Evolutionary conservation across 2,888 invertebrate species (phyloP).

Genomic region (Ochropleura plecta): DNA sequence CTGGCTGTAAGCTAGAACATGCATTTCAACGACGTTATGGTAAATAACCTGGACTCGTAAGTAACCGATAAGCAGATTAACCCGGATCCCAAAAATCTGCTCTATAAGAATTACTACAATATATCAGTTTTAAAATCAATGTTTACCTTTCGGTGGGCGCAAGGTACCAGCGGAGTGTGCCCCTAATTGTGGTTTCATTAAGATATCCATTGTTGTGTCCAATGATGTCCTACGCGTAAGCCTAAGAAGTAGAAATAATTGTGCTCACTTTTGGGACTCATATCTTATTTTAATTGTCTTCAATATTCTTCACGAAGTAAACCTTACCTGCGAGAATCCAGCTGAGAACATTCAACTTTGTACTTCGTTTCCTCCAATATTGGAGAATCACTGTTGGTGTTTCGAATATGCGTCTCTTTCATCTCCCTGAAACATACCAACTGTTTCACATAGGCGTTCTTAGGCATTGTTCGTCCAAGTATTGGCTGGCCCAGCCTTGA

Average conservation of each 20-base stretch:
- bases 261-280: slow-evolving; percentile 1
- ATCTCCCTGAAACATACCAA: slow-evolving; percentile 80
- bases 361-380: slow-evolving; percentile 69
- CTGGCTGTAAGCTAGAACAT: slow-evolving; percentile 64
- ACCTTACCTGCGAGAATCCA: slow-evolving; percentile 76
- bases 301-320: not conserved
- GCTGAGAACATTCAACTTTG: slow-evolving; percentile 71
- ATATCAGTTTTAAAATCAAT: not conserved
- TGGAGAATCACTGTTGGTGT: slow-evolving; percentile 72
- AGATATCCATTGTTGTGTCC: slow-evolving; percentile 80
- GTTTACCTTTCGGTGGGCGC: slow-evolving; percentile 78
- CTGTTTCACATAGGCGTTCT: slow-evolving; percentile 17
- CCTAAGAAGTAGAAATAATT: slow-evolving; percentile 67
- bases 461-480: slow-evolving; percentile 28
- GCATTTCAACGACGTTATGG: not conserved
- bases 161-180: slow-evolving; percentile 86
- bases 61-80: not conserved
- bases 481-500: slow-evolving; percentile 73
- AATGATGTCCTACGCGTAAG: slow-evolving; percentile 82
- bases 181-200: slow-evolving; percentile 77
- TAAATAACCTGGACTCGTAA: not conserved
- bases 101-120: not conserved
- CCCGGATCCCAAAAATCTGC: not conserved
- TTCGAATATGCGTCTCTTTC: slow-evolving; percentile 85
- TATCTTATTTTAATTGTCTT: not conserved